Base-by-base conservation (phyloP, 23 tunicate species). In the Trididemnum clinides region DNA sequence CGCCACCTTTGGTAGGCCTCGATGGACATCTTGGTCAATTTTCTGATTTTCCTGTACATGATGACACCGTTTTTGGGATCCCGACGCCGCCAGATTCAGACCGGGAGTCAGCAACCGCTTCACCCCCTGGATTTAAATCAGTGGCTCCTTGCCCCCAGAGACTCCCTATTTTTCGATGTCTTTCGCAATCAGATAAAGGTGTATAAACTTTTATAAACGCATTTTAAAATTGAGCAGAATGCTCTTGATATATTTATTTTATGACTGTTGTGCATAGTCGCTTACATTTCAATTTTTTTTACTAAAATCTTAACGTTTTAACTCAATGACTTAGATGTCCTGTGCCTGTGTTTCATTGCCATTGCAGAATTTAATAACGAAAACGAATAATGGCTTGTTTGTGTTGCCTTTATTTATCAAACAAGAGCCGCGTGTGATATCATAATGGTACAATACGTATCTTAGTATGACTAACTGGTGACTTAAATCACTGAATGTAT, bases 81-180 rank as follows among this genome's bases (percentile, higher is more conserved):
- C 81, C 71, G 28, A 76, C 93, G 18, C 90, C 97, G 1, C 87
- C 91, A 3, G 97, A 92, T 78, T 92, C 97, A 2, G 97, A 92
- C 63, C 85, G 97, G 23, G 97, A 92, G 50, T 92, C 97, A 3
- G 50, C 44, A 28, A 87, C 97, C 5, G 97, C 91, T 6, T 87
- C 97, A 33, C 97, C 97, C 7, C 84, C 76, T 15, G 82, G 82
- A 44, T 39, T 64, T 37, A 62, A 37, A 34, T 39, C 80, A 20
- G 37, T 66, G 0, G 75, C 64, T 33, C 71, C 72, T 18, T 34
- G 71, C 70, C 86, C 76, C 29, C 94, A 89, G 70, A 85, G 95
- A 50, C 95, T 90, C 18, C 91, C 97, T 26, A 92, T 92, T 51
- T 92, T 92, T 51, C 77, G 97, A 30, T 92, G 97, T 51, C 88